These are phyloP conservation scores for Pipra filicauda DNA, from an alignment of 2,113 vertebrate species.

Conservation along the genomic window DNA sequence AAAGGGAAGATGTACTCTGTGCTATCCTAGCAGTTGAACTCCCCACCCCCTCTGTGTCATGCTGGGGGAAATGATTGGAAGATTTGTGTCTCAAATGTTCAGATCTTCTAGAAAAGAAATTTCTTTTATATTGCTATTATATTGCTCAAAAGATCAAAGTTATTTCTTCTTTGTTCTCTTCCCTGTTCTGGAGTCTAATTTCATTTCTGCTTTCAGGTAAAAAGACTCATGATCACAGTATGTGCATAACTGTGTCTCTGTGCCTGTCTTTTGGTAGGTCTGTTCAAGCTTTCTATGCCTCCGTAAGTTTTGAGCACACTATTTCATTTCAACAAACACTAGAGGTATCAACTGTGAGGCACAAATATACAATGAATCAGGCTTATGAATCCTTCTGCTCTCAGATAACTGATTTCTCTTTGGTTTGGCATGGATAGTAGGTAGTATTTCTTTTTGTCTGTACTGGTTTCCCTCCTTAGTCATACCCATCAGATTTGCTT, in stretches of 20 bases:
- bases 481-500: not conserved
- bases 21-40: not conserved
- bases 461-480: not conserved
- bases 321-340: not conserved
- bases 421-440: not conserved
- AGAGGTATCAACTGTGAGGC: not conserved
- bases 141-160: not conserved
- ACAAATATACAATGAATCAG: not conserved
- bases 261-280: not conserved
- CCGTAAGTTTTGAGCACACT: not conserved
- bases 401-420: not conserved
- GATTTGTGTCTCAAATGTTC: not conserved
- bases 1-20: not conserved
- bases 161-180: not conserved
- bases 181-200: not conserved
- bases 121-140: not conserved
- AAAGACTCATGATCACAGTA: not conserved
- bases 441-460: not conserved
- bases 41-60: not conserved
- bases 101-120: not conserved
- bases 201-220: not conserved
- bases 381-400: not conserved
- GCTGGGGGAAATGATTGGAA: not conserved
- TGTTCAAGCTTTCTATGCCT: not conserved
- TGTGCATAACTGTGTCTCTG: not conserved